Evolutionary conservation across 1,140 invertebrate genomes (phyloP), one percentile per base, ranked within the genome.

Genomic region (Drosophila dunni): DNA sequence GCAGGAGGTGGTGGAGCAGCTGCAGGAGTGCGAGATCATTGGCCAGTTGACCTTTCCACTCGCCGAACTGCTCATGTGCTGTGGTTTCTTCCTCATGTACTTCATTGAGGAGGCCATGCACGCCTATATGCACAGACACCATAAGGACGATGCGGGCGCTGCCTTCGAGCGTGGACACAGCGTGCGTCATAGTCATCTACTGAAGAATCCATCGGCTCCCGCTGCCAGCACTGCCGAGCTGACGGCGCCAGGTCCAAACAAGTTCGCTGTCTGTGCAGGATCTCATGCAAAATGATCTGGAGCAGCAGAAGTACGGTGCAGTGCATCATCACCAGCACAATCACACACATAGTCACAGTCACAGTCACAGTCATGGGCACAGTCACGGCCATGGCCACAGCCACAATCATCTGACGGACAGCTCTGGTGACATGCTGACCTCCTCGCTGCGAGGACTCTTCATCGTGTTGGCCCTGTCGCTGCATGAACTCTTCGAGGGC

Each of bases 401-500:
- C 5, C 94, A 94, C 79, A 92, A 93, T 42, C 33, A 93, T 94
- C 66, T 68, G 93, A 40, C 90, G 91, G 15, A 82, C 91, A 7
- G 58, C 20, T 78, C 92, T n/a, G 94, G 93, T 0, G 95, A 95
- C 80, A 93, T 94, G 50, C 93, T 96, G 17, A 94, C 95, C 24
- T 94, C 95, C 46, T 95, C 95, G 9, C 92, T 97, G 7, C 93
- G 96, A 64, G 96, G 96, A 20, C 91, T 97, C 13, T 93, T 98
- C 48, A 96, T 98, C 61, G 96, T 98, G 0, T 92, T 97, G 20
- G 97, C 97, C 1, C 93, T 99, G 9, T 97, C 97, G 5, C 95
- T 98, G 58, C 98, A 99, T 90, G 97, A 98, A 76, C 93, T 98
- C 0, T 98, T 99, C 84, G 98, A 99, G 94, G 98, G 98, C 29